These are phyloP conservation scores for Trypoxylus dichotomus DNA, from an alignment of 1,140 invertebrate genomes.

Conservation along the genomic window DNA sequence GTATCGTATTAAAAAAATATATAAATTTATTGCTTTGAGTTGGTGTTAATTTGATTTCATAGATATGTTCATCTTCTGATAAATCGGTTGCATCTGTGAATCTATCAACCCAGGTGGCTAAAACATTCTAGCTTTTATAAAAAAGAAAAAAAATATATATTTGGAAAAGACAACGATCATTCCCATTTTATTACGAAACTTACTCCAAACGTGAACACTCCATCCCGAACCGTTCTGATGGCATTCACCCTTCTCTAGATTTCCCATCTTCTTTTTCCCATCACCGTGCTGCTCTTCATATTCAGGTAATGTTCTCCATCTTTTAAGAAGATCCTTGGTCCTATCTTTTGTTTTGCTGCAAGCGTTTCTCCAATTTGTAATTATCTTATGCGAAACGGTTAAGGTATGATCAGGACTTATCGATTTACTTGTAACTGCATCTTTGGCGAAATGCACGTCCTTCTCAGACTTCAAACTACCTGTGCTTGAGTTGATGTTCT, in stretches of 20 bases:
- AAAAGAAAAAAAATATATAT: no score
- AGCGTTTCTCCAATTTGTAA: constrained; percentile 68
- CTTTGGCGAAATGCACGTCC: constrained; percentile 44
- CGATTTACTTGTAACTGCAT: constrained; percentile 40
- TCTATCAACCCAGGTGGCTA: constrained; percentile 70
- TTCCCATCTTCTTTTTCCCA: constrained; percentile 36
- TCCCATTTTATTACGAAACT: constrained; percentile 48
- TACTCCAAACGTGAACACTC: constrained; percentile 75
- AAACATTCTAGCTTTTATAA: constrained; percentile 34
- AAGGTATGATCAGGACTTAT: constrained; percentile 50
- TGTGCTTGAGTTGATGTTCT: constrained; percentile 40
- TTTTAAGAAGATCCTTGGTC: constrained; percentile 68
- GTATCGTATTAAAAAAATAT: constrained; percentile 67
- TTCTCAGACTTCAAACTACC: constrained; percentile 51
- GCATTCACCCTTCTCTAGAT: constrained; percentile 41
- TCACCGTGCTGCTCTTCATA: constrained; percentile 47
- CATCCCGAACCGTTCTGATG: constrained; percentile 55
- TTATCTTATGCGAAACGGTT: constrained; percentile 67
- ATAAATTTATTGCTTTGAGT: constrained; percentile 69
- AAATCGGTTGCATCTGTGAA: constrained; percentile 61
- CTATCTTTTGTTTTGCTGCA: constrained; percentile 70
- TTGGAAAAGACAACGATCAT: no score
- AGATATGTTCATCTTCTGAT: constrained; percentile 55
- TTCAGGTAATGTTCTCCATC: constrained; percentile 67
- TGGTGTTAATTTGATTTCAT: constrained; percentile 56